Percentiles rank a stretch among this genome's conserved stretches.
Conservation (phyloP, 2,797 vertebrate species). For the Chlorospingus flavigularis region DNA sequence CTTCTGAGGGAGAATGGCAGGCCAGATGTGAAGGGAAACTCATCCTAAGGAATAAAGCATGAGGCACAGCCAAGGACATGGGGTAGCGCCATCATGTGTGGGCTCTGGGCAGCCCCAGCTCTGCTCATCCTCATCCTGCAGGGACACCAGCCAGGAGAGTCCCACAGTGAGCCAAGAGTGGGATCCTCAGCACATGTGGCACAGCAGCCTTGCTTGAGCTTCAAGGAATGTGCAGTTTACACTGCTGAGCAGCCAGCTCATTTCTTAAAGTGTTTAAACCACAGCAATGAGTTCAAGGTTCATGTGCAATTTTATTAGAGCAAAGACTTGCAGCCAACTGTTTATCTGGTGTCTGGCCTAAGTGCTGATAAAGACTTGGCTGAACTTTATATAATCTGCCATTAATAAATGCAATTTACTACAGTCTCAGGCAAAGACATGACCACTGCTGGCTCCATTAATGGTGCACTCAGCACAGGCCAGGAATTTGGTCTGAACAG, state of each 20-base stretch:
- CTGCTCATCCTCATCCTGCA: background rate
- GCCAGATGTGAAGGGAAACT: background rate
- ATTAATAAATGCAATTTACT: conserved; percentile 39
- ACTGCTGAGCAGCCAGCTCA: background rate
- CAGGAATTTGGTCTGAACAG: background rate
- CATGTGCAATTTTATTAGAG: background rate
- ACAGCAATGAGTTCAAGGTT: background rate
- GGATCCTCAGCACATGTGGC: background rate
- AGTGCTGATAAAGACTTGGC: conserved; percentile 55
- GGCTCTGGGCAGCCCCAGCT: background rate
- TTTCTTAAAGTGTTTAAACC: background rate
- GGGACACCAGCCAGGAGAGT: background rate
- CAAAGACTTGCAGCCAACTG: background rate
- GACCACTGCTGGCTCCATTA: background rate
- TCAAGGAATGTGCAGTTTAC: background rate
- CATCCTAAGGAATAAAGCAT: fast-evolving
- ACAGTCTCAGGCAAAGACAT: background rate
- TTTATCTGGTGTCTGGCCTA: conserved; percentile 46
- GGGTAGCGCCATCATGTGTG: fast-evolving
- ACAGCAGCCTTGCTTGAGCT: background rate
- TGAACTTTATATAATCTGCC: conserved; percentile 17
- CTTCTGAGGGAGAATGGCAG: background rate
- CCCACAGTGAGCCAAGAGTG: background rate
- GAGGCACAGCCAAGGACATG: fast-evolving
- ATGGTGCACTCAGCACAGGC: background rate